Percentiles rank a stretch among this genome's conserved stretches.
Conservation (phyloP, 1,140 invertebrate species). For the Aplysia californica region DNA sequence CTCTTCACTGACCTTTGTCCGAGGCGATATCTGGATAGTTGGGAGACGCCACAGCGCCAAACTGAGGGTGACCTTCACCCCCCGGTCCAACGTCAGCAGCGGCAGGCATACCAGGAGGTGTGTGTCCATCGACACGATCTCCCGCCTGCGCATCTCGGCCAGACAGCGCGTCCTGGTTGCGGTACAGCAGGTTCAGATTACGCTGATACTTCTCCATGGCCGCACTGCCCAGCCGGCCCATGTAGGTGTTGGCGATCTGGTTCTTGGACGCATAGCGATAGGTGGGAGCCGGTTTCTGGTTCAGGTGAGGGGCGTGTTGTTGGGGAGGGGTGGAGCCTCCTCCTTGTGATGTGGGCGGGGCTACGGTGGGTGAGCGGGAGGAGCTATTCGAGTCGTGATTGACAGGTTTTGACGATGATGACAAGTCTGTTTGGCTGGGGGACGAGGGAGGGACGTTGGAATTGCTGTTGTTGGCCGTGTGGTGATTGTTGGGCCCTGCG, state of each 20-base stretch:
- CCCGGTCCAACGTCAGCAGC: neutral
- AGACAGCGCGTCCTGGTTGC: conserved; percentile 27
- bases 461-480: no score
- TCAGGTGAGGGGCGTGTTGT: conserved; percentile 17
- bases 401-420: neutral
- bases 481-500: no score
- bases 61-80: conserved; percentile 31
- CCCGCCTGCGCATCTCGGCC: no score
- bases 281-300: conserved; percentile 38
- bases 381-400: neutral
- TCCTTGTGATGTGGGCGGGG: neutral
- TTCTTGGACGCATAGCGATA: conserved; percentile 66
- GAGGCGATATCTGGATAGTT: conserved; percentile 58
- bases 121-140: no score
- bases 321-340: neutral
- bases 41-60: conserved; percentile 42
- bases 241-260: conserved; percentile 67
- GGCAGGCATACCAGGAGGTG: no score
- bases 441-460: neutral
- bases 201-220: conserved; percentile 58
- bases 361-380: neutral
- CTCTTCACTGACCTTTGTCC: conserved; percentile 62
- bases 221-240: conserved; percentile 48
- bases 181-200: conserved; percentile 44
- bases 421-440: neutral